Evolutionary conservation across 2,888 invertebrate genomes (phyloP).

Genomic region (Philonicus albiceps): DNA sequence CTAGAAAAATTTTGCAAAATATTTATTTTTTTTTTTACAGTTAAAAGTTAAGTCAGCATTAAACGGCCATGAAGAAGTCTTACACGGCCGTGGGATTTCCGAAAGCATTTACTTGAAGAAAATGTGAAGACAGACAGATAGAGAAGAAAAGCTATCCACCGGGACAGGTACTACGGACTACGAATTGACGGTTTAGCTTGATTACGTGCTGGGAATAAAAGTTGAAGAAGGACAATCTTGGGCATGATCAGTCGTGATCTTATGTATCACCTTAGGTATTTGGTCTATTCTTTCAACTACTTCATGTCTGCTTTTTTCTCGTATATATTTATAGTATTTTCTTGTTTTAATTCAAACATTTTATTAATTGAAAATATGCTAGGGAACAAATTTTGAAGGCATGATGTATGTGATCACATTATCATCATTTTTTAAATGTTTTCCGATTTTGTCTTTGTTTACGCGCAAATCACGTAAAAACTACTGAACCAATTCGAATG

Average conservation of each 20-base stretch:
- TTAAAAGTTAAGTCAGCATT: neutral
- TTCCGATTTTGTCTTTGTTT: too few relatives aligned
- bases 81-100: neutral
- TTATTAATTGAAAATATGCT: too few relatives aligned
- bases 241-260: neutral
- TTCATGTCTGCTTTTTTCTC: too few relatives aligned
- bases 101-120: neutral
- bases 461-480: too few relatives aligned
- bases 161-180: neutral
- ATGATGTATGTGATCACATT: too few relatives aligned
- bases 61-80: neutral
- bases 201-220: neutral
- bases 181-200: neutral
- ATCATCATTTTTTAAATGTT: too few relatives aligned
- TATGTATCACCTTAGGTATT: neutral
- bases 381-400: too few relatives aligned
- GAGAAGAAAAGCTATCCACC: neutral
- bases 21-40: neutral
- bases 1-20: neutral
- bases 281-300: neutral
- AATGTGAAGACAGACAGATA: neutral
- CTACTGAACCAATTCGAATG: too few relatives aligned
- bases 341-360: too few relatives aligned
- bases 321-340: too few relatives aligned
- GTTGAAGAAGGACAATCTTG: neutral